Conservation (phyloP, 2,113 vertebrate genomes). For the Hydrolagus affinis region DNA sequence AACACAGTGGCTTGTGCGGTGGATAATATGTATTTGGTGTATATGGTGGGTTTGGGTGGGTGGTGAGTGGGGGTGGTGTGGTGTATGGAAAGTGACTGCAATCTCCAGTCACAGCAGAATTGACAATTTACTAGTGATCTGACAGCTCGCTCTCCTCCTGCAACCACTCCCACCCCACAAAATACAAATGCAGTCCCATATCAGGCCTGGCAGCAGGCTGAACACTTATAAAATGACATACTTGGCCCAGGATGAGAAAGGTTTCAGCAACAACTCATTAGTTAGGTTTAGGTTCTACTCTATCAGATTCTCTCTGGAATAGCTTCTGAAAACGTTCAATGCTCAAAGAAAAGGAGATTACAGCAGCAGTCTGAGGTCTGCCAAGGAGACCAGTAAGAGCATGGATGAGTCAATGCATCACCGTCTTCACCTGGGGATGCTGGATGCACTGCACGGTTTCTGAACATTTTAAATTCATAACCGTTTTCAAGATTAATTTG, state of each 20-base stretch:
- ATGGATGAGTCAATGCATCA: not conserved
- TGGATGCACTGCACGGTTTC: not conserved
- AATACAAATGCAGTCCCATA: too few relatives aligned
- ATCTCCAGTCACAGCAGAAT: not conserved
- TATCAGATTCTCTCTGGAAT: conserved; percentile 17
- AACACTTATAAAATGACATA: not conserved
- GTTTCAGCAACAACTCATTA: not conserved
- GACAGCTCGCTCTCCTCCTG: not conserved
- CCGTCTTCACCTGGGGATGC: conserved; percentile 5
- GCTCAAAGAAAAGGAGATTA: not conserved
- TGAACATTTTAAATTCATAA: conserved; percentile 26
- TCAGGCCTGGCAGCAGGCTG: not conserved
- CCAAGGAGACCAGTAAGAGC: not conserved
- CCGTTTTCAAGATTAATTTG: conserved; percentile 25
- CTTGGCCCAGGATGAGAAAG: not conserved
- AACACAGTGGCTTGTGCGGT: too few relatives aligned
- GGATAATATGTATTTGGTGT: too few relatives aligned
- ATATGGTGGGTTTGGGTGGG: too few relatives aligned
- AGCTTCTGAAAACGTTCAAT: conserved; percentile 1
- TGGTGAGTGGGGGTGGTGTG: too few relatives aligned
- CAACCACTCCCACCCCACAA: not conserved
- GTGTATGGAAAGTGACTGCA: too few relatives aligned
- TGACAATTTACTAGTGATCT: not conserved
- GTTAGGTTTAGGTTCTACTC: conserved; percentile 3
- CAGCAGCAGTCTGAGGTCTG: not conserved